phyloP scores from a whole-genome alignment of 2,888 invertebrate genomes.

The Silvanus unidentatus region DNA sequence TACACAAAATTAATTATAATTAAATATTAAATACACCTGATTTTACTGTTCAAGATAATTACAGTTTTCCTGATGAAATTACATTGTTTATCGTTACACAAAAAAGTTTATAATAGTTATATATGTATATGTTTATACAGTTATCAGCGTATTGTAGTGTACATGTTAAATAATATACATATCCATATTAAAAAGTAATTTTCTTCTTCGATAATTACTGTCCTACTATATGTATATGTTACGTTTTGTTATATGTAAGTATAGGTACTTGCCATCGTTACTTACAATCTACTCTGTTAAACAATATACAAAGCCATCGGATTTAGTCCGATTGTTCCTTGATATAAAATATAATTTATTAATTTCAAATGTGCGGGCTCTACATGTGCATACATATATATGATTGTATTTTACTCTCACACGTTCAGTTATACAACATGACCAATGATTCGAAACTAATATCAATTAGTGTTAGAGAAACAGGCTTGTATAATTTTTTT shows the following conservation, averaged over 20 bases:
- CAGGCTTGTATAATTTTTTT: conserved; percentile 3
- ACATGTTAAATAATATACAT: conserved; percentile 15
- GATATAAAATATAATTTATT: not conserved
- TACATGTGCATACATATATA: conserved; percentile 6
- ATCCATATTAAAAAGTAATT: conserved; percentile 31
- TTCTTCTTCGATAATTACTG: conserved; percentile 18
- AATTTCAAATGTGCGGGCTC: no score
- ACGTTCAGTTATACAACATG: no score
- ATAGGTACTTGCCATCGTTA: no score
- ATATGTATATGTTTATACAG: conserved; percentile 13
- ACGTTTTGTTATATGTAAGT: no score
- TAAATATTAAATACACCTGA: conserved; percentile 34
- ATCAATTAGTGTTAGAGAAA: conserved; percentile 23
- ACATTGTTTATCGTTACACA: conserved; percentile 29
- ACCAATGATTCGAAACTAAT: conserved; percentile 23
- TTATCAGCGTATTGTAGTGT: conserved; percentile 10
- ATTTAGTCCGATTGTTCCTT: not conserved
- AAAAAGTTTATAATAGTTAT: conserved; percentile 12
- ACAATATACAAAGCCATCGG: not conserved
- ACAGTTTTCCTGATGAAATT: conserved; percentile 34
- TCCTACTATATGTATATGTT: no score
- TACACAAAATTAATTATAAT: conserved; percentile 35
- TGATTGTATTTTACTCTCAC: conserved; percentile 3
- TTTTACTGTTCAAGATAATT: conserved; percentile 30
- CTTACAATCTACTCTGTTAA: no score